Conservation (phyloP, 2,888 invertebrate genomes). For the Pilophorus perplexus region DNA sequence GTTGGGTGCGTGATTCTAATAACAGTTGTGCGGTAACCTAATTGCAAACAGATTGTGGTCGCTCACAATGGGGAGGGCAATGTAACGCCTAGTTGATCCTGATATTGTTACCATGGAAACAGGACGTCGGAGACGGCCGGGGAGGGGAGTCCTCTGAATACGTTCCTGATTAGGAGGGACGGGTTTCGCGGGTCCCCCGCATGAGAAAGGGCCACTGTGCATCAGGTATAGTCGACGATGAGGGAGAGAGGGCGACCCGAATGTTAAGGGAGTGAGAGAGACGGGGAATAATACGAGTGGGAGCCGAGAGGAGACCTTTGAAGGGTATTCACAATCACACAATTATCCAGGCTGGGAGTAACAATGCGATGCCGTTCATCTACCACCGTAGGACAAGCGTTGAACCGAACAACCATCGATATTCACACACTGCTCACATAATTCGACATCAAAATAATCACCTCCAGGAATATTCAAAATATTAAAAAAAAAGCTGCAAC, state of each 20-base stretch:
- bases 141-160: too few species aligned
- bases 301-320: neutral
- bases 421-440: too few species aligned
- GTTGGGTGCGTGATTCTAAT: too few species aligned
- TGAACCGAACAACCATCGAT: too few species aligned
- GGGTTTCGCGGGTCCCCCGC: neutral
- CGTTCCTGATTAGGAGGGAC: constrained; percentile 24
- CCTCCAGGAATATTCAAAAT: too few species aligned
- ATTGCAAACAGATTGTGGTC: constrained; percentile 41
- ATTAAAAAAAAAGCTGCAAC: too few species aligned
- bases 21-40: constrained; percentile 16
- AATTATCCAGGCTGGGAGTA: constrained; percentile 16
- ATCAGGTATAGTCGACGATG: neutral
- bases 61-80: constrained; percentile 36
- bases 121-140: neutral
- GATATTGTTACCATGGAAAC: constrained; percentile 39
- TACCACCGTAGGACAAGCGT: too few species aligned
- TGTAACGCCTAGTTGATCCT: constrained; percentile 41
- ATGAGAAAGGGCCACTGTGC: neutral
- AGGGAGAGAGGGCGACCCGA: neutral
- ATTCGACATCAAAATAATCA: too few species aligned
- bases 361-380: constrained; percentile 12
- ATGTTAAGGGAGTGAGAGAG: neutral
- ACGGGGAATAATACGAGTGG: neutral
- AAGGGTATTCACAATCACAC: constrained; percentile 14